Evolutionary conservation across 2,797 vertebrate genomes (phyloP), one percentile per base, ranked within the genome.

Genomic region (Myripristis murdjan): DNA sequence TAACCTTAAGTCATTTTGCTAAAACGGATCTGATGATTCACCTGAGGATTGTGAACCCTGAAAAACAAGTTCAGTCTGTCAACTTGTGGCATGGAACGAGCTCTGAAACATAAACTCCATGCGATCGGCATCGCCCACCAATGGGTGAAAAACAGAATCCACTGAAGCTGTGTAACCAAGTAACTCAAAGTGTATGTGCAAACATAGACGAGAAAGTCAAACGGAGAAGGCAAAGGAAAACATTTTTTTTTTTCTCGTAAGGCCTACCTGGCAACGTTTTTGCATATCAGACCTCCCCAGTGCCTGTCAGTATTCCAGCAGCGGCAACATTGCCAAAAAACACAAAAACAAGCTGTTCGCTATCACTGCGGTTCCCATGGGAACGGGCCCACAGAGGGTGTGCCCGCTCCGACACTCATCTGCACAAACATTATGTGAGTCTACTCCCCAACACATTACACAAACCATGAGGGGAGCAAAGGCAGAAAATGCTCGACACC

Each of bases 331-430:
- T 83, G 89, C 91, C 90, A 93, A 90, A 88, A 86, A 88, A 87
- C 87, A 91, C 87, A 90, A 86, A 88, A 91, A 91, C 91, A 93
- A 91, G 89, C 91, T 91, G 90, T 90, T 91, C 74, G 46, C 85
- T 89, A 89, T 88, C 87, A 54, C 77, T 54, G 77, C 70, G 4
- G 91, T 93, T 91, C 91, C 91, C 89, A 93, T 93, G 91, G 92
- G 89, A 93, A 93, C 87, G 23, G 79, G 69, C 79, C 81, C 70
- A 33, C 81, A 26, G 78, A 90, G 89, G 90, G 91, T 87, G 88
- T 82, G 88, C 87, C 89, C 56, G 63, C 69, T 49, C 82, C 44
- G 69, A 86, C 82, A 75, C 84, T 93, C 91, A 88, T 92, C 90
- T 90, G 85, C 79, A 87, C 83, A 88, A 88, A 87, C 83, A 81